Evolutionary conservation across 2,113 vertebrate species (phyloP).

Genomic region (Pomatorhinus ruficollis): DNA sequence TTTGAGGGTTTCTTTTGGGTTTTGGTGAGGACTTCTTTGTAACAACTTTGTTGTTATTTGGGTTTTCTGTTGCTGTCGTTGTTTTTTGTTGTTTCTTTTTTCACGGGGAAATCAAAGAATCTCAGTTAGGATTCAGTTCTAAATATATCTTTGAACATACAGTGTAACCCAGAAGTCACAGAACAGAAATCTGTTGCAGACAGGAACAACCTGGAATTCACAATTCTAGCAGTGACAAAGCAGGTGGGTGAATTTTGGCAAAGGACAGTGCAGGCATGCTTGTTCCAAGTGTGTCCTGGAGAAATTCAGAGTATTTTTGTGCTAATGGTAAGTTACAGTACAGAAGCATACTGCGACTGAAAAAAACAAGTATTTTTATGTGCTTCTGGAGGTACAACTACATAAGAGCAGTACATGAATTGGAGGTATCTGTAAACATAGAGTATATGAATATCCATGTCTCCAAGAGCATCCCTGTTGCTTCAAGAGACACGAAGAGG

Average conservation of each 20-base stretch:
- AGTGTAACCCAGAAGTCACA: background rate
- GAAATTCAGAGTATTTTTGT: background rate
- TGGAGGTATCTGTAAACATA: fast-evolving
- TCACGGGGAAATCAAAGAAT: background rate
- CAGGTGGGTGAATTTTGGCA: background rate
- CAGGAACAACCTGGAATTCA: background rate
- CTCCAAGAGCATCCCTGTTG: background rate
- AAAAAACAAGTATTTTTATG: background rate
- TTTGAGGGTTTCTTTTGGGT: background rate
- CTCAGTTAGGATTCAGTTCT: background rate
- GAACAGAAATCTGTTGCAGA: background rate
- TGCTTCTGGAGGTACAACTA: background rate
- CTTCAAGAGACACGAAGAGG: background rate
- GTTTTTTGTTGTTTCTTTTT: background rate
- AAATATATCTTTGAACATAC: background rate
- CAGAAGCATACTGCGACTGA: background rate
- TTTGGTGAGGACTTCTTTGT: background rate
- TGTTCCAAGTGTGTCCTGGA: background rate
- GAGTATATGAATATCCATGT: background rate
- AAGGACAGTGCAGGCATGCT: background rate
- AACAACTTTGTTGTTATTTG: background rate
- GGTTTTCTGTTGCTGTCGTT: background rate
- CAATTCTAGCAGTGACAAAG: background rate
- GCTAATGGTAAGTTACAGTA: background rate
- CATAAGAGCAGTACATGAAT: background rate